Evolutionary conservation across 2,113 vertebrate genomes (phyloP), one percentile per base, ranked within the genome.

Genomic region (Dermatemys mawii): DNA sequence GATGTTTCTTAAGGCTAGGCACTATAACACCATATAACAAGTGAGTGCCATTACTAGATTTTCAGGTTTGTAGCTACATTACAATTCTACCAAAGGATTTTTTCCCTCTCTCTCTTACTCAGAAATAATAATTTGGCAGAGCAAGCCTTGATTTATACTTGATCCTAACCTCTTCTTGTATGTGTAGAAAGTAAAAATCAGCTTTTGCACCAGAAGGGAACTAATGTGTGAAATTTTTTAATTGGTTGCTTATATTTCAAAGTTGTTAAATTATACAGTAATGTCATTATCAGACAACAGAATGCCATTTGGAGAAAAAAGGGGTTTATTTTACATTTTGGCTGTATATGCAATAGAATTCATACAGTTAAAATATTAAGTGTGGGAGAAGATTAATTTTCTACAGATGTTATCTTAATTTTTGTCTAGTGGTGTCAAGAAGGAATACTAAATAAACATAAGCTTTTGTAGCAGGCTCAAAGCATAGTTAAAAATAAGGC

Each of bases 231-330:
- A 96, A 22, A 93, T 82, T 90, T 3, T 96, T 96, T 97, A 96
- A 96, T 95, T 98, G 95, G 88, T 92, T 96, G 76, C 93, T 97
- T 98, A 38, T 96, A 88, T 97, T 98, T 98, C 97, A 96, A 48
- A 97, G 91, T 89, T 94, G 93, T 86, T 96, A 85, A 97, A 96
- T 98, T 81, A 93, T 91, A 87, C 96, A 93, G 88, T 89, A 95
- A 85, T 85, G 53, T 92, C 94, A 93, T 97, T 93, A 32, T 60
- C 57, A 35, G 89, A 70, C 84, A 93, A 94, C 93, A 95, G 89
- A 97, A 41, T 93, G 89, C 91, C 87, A 79, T 92, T 94, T 93
- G 92, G 86, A 78, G 89, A 9, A 4, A n/a, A 92, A 80, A 92
- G 91, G 95, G 88, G 89, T 7, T 92, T 96, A 87, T 81, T 80